These are phyloP conservation scores for Plotosus lineatus DNA, from an alignment of 2,113 vertebrate genomes.

Conservation along the genomic window DNA sequence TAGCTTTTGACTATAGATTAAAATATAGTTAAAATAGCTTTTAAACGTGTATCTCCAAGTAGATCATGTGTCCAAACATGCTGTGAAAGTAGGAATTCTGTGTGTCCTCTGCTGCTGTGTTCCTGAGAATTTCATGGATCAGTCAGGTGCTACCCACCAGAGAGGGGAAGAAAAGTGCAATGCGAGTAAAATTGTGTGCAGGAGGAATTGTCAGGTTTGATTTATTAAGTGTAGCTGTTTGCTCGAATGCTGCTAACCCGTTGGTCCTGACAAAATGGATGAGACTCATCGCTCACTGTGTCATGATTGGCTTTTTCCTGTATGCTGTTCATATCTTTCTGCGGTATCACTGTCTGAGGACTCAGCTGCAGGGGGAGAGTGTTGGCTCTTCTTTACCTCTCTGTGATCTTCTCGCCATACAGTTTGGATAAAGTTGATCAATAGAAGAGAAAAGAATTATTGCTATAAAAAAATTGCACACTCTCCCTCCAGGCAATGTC, in stretches of 20 bases:
- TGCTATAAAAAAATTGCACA: background rate
- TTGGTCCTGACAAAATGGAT: slow-evolving; percentile 73
- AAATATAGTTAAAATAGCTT: too few species aligned
- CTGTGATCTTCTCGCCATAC: background rate
- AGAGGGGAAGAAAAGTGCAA: slow-evolving; percentile 7
- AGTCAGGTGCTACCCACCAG: background rate
- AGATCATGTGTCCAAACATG: background rate
- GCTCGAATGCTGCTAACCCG: slow-evolving; percentile 66
- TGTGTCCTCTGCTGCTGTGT: background rate
- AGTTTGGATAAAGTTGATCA: background rate
- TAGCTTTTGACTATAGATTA: too few species aligned
- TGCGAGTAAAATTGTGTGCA: slow-evolving; percentile 71
- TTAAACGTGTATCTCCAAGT: too few species aligned
- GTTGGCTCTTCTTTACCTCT: background rate
- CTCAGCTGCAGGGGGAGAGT: slow-evolving; percentile 5
- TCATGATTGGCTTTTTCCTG: slow-evolving; percentile 61
- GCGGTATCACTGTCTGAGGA: slow-evolving; percentile 61
- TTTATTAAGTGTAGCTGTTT: slow-evolving; percentile 76
- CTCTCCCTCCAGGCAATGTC: background rate
- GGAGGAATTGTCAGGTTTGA: slow-evolving; percentile 79
- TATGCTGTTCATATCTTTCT: slow-evolving; percentile 55
- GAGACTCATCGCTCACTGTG: slow-evolving; percentile 66
- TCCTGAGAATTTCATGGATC: background rate
- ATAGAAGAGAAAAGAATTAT: background rate
- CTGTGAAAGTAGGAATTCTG: background rate